Evolutionary conservation across 2,888 invertebrate genomes (phyloP), one percentile per base, ranked within the genome.

Genomic region (Noctua janthina): DNA sequence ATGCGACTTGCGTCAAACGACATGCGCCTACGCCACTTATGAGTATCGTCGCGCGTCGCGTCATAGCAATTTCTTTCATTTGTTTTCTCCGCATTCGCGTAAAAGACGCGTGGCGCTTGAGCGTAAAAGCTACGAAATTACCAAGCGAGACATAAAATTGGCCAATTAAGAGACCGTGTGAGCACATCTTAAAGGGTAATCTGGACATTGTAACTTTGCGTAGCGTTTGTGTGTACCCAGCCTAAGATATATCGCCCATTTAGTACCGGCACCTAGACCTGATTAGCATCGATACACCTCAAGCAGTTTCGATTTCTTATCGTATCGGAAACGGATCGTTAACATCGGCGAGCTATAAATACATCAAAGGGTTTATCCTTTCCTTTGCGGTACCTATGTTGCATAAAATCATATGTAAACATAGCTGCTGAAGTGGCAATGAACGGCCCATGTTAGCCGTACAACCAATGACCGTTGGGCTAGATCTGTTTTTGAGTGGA

Each of bases 271-370:
- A 64, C 83, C 29, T 29, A 29, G 29, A 29, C 29, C 71, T 74
- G 76, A 87, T 86, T 83, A 76, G 62, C 76, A 86, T 79, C 78
- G 59, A 54, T 71, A 62, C 49, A 82, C 62, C 59, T 76, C 77
- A 29, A 85, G 74, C 66, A 23, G 74, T 74, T 69, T 78, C 49
- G 86, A 78, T 82, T 82, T 64, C 77, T 82, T 67, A 82, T 85
- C 81, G 81, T 46, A 69, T 82, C 77, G 74, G 71, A 75, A 78
- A 72, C 67, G 46, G 74, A 77, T 82, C 77, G 73, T 74, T 74
- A 84, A 87, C 77, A 68, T 76, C 73, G 69, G 13, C 20, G 54
- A 15, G 20, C 56, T 56, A 86, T 86, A 75, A 82, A 75, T 81
- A 81, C 86, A 73, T 83, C 86, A 83, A 82, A 71, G 51, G 39